Percentiles rank a stretch among this genome's conserved stretches.
Evolutionary conservation across 2,888 invertebrate species (phyloP).

Genomic region (Platycnemis pennipes): DNA sequence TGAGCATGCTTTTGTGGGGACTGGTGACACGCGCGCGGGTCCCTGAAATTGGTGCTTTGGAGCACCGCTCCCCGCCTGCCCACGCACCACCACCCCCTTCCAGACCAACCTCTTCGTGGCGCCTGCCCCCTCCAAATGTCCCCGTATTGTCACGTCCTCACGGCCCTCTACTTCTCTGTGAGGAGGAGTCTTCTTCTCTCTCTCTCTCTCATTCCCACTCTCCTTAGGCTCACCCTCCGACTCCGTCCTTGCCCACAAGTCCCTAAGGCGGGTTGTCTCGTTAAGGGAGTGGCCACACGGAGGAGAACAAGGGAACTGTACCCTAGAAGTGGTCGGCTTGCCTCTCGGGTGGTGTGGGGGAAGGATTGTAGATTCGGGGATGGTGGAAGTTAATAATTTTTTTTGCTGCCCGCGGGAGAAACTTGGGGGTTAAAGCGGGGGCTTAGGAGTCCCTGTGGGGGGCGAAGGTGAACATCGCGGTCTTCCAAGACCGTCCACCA

Average conservation of each 20-base stretch:
- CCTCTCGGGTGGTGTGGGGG: neutral
- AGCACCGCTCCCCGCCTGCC: neutral
- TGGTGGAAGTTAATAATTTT: neutral
- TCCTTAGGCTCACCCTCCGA: neutral
- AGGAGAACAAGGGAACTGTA: neutral
- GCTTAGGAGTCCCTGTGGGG: neutral
- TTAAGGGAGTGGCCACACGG: neutral
- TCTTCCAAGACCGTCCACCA: neutral
- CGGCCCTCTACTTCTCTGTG: neutral
- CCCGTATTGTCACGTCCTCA: conserved; percentile 46
- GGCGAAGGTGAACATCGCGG: neutral
- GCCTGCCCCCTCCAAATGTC: neutral
- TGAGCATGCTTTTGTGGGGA: neutral
- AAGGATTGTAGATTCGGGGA: neutral
- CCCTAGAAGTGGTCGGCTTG: conserved; percentile 10
- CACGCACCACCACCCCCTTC: neutral
- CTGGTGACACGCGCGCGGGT: conserved; percentile 60
- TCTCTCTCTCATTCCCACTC: neutral
- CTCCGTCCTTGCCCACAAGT: neutral
- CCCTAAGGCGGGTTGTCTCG: neutral
- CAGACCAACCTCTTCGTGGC: neutral
- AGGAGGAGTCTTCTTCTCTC: neutral
- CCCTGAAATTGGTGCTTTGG: conserved; percentile 61
- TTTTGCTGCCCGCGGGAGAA: neutral
- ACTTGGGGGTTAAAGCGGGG: neutral